phyloP scores from a whole-genome alignment of 2,888 invertebrate species.

The Thumatha senex region DNA sequence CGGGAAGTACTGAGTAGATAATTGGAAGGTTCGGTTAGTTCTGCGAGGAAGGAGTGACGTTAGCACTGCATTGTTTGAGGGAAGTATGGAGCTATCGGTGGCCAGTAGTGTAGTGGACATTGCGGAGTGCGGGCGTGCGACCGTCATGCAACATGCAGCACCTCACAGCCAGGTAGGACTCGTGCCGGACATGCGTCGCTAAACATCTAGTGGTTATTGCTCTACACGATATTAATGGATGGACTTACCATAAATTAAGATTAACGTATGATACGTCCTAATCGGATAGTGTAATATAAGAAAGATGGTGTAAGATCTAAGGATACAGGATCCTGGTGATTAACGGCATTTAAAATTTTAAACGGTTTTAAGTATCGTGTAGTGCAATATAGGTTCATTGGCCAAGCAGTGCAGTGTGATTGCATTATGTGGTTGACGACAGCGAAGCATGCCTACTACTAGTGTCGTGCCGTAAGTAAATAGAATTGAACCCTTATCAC shows the following conservation, averaged over 20 bases:
- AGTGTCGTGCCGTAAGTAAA: no score
- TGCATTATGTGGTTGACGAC: not conserved
- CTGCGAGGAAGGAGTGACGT: slow-evolving; percentile 49
- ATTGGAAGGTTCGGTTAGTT: slow-evolving; percentile 40
- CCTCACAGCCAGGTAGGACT: slow-evolving; percentile 34
- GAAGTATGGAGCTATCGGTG: slow-evolving; percentile 8
- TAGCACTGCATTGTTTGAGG: slow-evolving; percentile 7
- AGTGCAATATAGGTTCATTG: no score
- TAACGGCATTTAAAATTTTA: not conserved
- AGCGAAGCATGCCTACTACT: no score
- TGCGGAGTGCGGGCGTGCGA: slow-evolving; percentile 32
- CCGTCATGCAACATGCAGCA: slow-evolving; percentile 32
- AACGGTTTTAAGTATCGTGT: no score
- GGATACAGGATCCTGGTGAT: no score
- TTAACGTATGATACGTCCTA: no score
- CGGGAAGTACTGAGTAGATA: slow-evolving; percentile 36
- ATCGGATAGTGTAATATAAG: no score
- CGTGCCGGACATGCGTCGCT: not conserved
- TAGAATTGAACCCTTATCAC: no score
- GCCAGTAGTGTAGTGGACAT: slow-evolving; percentile 33
- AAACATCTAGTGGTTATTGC: not conserved
- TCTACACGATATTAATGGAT: not conserved
- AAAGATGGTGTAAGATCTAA: no score
- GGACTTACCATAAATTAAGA: not conserved
- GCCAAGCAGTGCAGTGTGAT: not conserved